These are phyloP conservation scores for Dicranocentrus wangi DNA, from an alignment of 2,888 invertebrate genomes.

Conservation along the genomic window DNA sequence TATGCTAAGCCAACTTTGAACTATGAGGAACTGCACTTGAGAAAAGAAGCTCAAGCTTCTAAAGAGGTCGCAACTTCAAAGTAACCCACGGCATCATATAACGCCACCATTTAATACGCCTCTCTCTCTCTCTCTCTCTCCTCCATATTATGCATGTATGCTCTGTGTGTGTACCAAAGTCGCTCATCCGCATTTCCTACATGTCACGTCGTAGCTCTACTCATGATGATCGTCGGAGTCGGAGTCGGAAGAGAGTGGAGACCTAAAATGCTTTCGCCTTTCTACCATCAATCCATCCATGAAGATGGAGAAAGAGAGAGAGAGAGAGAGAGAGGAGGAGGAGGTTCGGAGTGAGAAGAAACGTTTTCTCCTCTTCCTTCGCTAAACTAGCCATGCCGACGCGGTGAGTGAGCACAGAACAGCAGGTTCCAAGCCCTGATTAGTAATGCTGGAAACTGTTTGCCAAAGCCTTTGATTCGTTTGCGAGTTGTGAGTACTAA, in stretches of 20 bases:
- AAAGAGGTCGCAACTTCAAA: slow-evolving; percentile 23
- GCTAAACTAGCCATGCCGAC: no score
- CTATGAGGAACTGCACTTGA: neutral
- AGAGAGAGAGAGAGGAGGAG: slow-evolving; percentile 10
- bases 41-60: no score
- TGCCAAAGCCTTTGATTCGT: slow-evolving; percentile 19
- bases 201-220: slow-evolving; percentile 54
- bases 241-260: slow-evolving; percentile 38
- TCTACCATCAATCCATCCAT: slow-evolving; percentile 55
- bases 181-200: slow-evolving; percentile 53
- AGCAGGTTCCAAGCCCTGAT: neutral
- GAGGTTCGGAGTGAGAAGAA: neutral
- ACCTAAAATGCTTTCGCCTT: slow-evolving; percentile 20
- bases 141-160: slow-evolving; percentile 34
- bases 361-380: slow-evolving; percentile 3
- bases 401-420: slow-evolving; percentile 2
- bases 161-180: slow-evolving; percentile 33
- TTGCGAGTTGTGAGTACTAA: neutral
- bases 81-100: slow-evolving; percentile 40
- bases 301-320: slow-evolving; percentile 40
- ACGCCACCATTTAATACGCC: no score
- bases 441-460: slow-evolving; percentile 22
- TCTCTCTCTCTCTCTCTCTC: no score
- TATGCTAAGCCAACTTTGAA: slow-evolving; percentile 5
- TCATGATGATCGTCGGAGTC: neutral